Percentiles rank a stretch among this genome's conserved stretches.
These are phyloP conservation scores for Hypercompe scribonia DNA, from an alignment of 2,888 invertebrate genomes.

Conservation along the genomic window DNA sequence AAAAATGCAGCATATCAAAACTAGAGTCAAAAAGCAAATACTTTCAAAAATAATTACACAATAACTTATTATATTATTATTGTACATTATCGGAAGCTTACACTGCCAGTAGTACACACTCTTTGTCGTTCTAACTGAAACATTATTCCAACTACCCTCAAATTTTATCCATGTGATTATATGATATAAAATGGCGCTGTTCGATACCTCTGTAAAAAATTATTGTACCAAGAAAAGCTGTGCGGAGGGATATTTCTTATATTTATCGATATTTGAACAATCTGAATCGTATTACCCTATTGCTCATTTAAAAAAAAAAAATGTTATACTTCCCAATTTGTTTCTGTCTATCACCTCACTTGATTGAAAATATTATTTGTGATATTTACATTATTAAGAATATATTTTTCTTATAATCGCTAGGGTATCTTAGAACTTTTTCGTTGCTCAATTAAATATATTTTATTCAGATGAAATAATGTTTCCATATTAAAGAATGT, in stretches of 20 bases:
- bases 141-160: not conserved
- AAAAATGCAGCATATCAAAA: too few relatives aligned
- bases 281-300: too few relatives aligned
- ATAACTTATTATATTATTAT: too few relatives aligned
- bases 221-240: not conserved
- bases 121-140: not conserved
- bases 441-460: conserved; percentile 8
- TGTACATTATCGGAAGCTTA: too few relatives aligned
- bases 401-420: not conserved
- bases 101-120: too few relatives aligned
- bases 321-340: not conserved
- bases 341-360: not conserved
- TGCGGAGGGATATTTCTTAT: not conserved
- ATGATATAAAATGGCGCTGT: not conserved
- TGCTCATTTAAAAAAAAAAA: not conserved
- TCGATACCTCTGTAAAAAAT: not conserved
- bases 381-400: not conserved
- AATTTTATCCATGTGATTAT: not conserved
- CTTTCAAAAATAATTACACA: too few relatives aligned
- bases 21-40: too few relatives aligned
- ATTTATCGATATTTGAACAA: not conserved
- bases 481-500: conserved; percentile 1
- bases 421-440: conserved; percentile 6
- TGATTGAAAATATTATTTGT: not conserved
- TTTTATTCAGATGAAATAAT: not conserved